A percentile compares a stretch with the other conserved stretches of the same genome.
Conservation (phyloP, 2,113 vertebrate genomes). For the Catharus minimus region DNA sequence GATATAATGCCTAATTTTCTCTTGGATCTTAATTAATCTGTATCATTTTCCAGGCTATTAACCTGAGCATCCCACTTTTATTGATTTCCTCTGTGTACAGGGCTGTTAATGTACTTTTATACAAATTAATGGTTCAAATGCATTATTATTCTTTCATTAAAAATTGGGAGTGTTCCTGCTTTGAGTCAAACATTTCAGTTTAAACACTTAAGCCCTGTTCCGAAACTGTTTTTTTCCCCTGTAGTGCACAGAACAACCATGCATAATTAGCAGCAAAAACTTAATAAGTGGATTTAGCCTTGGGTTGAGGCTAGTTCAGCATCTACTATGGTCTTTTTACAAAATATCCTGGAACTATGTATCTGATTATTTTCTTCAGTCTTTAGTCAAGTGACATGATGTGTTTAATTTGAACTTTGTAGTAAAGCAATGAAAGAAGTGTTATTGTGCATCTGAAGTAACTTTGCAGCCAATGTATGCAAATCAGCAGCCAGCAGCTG, state of each 20-base stretch:
- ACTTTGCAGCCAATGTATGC: neutral
- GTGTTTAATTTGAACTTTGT: neutral
- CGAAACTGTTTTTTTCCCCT: neutral
- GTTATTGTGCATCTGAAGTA: neutral
- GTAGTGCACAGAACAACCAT: neutral
- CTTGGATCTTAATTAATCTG: neutral
- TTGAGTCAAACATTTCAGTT: neutral
- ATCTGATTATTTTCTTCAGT: neutral
- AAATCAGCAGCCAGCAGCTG: neutral
- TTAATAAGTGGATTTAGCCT: neutral
- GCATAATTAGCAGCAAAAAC: neutral
- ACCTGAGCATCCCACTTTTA: neutral
- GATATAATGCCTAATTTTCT: neutral
- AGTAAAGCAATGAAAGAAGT: neutral
- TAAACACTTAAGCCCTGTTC: neutral
- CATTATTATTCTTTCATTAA: neutral
- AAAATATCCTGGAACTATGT: neutral
- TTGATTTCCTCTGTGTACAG: neutral
- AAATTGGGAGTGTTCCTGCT: neutral
- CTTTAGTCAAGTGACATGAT: neutral
- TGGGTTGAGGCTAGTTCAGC: neutral
- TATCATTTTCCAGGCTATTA: constrained; percentile 7
- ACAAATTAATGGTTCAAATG: neutral
- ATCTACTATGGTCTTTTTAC: neutral
- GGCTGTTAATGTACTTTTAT: neutral